Conservation (phyloP, 2,113 vertebrate genomes). For the Orycteropus afer region DNA sequence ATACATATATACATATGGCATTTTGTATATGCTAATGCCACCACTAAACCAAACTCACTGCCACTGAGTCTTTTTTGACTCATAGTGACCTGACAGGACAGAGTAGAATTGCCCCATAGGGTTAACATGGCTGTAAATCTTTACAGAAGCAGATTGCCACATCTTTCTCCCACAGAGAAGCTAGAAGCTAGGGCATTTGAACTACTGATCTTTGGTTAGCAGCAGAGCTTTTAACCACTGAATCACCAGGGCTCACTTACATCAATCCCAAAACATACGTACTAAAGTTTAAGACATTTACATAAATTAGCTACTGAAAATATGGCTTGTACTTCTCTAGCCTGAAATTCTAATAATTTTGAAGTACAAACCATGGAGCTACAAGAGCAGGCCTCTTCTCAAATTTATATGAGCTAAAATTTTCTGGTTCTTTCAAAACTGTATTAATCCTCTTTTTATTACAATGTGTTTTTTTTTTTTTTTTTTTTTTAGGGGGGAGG, state of each 20-base stretch:
- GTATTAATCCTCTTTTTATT: not conserved
- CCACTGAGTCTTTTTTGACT: no score
- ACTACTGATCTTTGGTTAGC: not conserved
- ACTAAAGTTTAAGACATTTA: constrained; percentile 2
- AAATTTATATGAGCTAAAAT: not conserved
- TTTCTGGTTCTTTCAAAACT: constrained; percentile 4
- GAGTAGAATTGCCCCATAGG: not conserved
- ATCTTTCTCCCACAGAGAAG: not conserved
- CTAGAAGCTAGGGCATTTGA: not conserved
- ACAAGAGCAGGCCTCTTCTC: not conserved
- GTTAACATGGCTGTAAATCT: not conserved
- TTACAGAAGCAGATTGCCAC: not conserved
- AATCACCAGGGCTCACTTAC: not conserved
- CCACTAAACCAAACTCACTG: no score
- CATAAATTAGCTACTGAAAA: constrained; percentile 46
- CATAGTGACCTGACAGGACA: not conserved
- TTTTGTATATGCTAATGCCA: no score
- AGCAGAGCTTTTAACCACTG: not conserved
- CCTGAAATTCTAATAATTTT: not conserved
- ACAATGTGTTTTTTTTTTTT: not conserved
- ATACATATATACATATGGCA: no score
- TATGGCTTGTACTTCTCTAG: rapidly evolving
- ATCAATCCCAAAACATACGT: not conserved
- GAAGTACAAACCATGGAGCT: not conserved
- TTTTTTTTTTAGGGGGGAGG: no score